Evolutionary conservation across 2,888 invertebrate genomes (phyloP).

Genomic region (Pogonocherus hispidulus): DNA sequence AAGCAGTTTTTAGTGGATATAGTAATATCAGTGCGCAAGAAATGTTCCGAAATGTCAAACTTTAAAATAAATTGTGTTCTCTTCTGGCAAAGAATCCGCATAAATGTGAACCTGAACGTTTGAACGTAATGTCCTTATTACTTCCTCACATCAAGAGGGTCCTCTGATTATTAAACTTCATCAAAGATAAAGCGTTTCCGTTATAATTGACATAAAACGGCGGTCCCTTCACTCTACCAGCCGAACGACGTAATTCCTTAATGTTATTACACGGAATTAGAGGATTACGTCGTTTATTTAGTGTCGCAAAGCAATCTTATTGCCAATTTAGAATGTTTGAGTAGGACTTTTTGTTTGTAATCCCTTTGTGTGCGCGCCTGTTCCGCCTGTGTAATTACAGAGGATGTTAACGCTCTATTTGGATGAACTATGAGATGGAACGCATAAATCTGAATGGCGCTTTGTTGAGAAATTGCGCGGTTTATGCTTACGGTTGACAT

Average conservation of each 20-base stretch:
- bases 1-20: too few species aligned
- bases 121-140: neutral
- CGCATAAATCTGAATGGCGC: too few species aligned
- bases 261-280: conserved; percentile 61
- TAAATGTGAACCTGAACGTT: neutral
- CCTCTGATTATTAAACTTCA: conserved; percentile 37
- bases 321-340: conserved; percentile 59
- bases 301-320: conserved; percentile 59
- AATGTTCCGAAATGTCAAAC: too few species aligned
- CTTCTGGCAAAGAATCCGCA: neutral
- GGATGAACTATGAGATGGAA: neutral
- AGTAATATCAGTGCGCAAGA: too few species aligned
- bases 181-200: conserved; percentile 41
- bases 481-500: too few species aligned
- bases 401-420: neutral
- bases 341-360: conserved; percentile 53
- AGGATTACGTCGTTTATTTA: conserved; percentile 60
- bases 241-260: conserved; percentile 46
- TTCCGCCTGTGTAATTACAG: conserved; percentile 24
- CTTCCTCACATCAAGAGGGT: neutral
- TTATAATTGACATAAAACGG: conserved; percentile 46
- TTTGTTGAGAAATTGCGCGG: too few species aligned
- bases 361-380: conserved; percentile 36
- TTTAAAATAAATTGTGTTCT: too few species aligned
- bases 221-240: conserved; percentile 41